Base-by-base conservation (phyloP, 1,140 invertebrate species). In the Ditylenchus dipsaci region DNA sequence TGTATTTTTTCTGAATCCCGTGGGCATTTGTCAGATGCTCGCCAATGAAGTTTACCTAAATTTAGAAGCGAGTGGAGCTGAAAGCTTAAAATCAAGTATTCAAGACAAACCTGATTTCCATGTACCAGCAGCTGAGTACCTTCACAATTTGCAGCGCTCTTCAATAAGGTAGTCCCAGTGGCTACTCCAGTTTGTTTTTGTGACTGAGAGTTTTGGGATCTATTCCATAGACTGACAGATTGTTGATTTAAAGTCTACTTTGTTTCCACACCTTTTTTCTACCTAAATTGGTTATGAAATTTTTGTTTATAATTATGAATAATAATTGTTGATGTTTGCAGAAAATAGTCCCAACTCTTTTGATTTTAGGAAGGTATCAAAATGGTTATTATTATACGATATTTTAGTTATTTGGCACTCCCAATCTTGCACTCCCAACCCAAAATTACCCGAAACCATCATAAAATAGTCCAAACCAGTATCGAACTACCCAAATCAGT, bases 101-200 rank as follows among this genome's bases (percentile, higher is more conserved):
- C 17, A 43, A 53, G 47, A 56, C 38, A 21, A 19, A 76, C 75
- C n/a, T 77, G 65, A 58, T 76, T 76, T 30, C 74, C 75, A 21
- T 76, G 77, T 38, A 76, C 58, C 23, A 76, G 27, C 17, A 76
- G 17, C 63, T 76, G 75, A 9, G 76, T 76, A 15, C 75, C 75
- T 27, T 79, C 73, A 61, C 75, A 76, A n/a, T 64, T 63, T 3
- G 72, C 73, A 45, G 62, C 75, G n/a, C 27, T 21, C 38, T 43
- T 29, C 17, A 49, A 68, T 0, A 76, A 30, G 19, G 71, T 65
- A 11, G 76, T 78, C 29, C 75, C 76, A 15, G 75, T 76, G 21
- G 74, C 75, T 15, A 59, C 29, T 21, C 33, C 73, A 23, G 19
- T 71, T 42, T 68, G 43, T 19, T 64, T 69, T 70, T 65, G 19